These are phyloP conservation scores for Acanthopagrus latus DNA, from an alignment of 2,797 vertebrate genomes.

Conservation along the genomic window DNA sequence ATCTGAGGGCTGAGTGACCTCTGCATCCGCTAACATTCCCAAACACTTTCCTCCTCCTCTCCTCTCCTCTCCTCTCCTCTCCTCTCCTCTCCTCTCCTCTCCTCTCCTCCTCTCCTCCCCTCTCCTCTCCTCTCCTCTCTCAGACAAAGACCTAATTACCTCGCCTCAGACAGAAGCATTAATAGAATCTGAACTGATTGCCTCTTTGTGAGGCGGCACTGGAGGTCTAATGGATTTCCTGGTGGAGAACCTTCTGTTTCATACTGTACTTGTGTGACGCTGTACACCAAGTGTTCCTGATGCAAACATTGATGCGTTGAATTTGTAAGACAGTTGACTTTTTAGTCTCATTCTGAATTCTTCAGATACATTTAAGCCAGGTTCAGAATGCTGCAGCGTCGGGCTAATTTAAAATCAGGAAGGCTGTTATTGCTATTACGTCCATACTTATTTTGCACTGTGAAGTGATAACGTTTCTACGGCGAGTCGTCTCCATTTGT, in stretches of 20 bases:
- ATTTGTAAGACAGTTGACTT: too few relatives aligned
- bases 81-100: not conserved
- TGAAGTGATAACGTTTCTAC: too few relatives aligned
- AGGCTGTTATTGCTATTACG: too few relatives aligned
- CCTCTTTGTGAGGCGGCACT: not conserved
- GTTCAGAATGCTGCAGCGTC: too few relatives aligned
- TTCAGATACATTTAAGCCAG: too few relatives aligned
- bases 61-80: too few relatives aligned
- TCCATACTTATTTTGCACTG: too few relatives aligned
- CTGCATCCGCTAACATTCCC: conserved; percentile 20
- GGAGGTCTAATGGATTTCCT: conserved; percentile 30
- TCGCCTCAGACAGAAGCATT: conserved; percentile 25
- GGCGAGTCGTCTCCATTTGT: too few relatives aligned
- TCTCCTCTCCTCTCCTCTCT: conserved; percentile 1
- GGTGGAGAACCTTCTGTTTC: conserved; percentile 8
- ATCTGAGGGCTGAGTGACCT: conserved; percentile 31
- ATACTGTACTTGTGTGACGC: not conserved
- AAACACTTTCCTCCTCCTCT: not conserved
- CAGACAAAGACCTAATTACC: conserved; percentile 14
- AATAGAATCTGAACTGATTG: conserved; percentile 37
- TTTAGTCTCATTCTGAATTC: too few relatives aligned
- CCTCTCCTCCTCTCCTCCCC: conserved; percentile 4
- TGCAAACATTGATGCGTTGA: not conserved
- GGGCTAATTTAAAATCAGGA: too few relatives aligned
- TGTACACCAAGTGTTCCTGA: not conserved